Base-by-base conservation (phyloP, 53 echinoderm and acorn worm species). In the Glandiceps talaboti region DNA sequence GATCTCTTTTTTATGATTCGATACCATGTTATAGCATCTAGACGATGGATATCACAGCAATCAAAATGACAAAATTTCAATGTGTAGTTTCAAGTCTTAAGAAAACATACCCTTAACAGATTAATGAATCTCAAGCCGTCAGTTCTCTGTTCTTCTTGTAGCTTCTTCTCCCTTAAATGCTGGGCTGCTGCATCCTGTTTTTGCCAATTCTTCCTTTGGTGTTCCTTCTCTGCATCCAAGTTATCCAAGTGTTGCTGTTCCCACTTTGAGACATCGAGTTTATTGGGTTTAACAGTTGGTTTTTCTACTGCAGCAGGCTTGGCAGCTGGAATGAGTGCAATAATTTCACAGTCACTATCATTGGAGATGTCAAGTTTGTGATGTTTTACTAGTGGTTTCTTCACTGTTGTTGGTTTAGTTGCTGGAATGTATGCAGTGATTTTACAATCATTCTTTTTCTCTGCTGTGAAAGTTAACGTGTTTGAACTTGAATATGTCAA, bases 61-160 rank as follows among this genome's bases (percentile, higher is more conserved):
- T n/a, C n/a, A n/a, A n/a, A n/a, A n/a, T n/a, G n/a, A n/a, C n/a
- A n/a, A n/a, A n/a, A n/a, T n/a, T n/a, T n/a, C n/a, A n/a, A n/a
- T n/a, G n/a, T n/a, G n/a, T n/a, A n/a, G n/a, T n/a, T n/a, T n/a
- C n/a, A n/a, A n/a, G n/a, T n/a, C n/a, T n/a, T n/a, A n/a, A n/a
- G n/a, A n/a, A n/a, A 45, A 45, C 64, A 45, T 45, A 84, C 84
- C 84, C 29, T 29, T n/a, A 84, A 33, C 25, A 79, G 26, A 1
- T 73, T 64, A 26, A 84, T 78, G 74, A 79, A 79, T 12, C 31
- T 32, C 27, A 79, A 73, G 29, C 84, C 79, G 29, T 84, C 73
- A 26, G 84, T 32, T 74, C 79, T 28, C 33, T 84, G 84, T 26
- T 84, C 84, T 1, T 79, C 84, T 14, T 78, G n/a, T 74, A 73